Conservation (phyloP, 37 sponge, comb jelly and placozoan genomes). For the Chondrilla cf. caribensis region DNA sequence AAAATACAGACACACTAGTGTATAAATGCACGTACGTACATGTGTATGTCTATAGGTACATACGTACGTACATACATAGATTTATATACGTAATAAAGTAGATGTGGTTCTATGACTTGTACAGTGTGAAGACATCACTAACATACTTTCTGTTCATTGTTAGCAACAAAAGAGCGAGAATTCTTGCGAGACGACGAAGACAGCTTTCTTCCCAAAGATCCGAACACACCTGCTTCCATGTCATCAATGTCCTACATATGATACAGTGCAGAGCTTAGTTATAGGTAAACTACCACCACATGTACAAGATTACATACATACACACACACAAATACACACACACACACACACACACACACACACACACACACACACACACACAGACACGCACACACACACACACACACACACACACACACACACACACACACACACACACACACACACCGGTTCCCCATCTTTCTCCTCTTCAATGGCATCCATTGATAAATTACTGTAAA, state of each 20-base stretch:
- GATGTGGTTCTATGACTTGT: too few relatives aligned
- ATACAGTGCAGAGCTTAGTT: background rate
- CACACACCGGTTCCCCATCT: constrained; percentile 3
- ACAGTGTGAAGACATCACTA: too few relatives aligned
- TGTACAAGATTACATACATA: background rate
- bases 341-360: constrained; percentile 24
- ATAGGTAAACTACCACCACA: too few relatives aligned
- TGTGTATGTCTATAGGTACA: too few relatives aligned
- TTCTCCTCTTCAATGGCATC: background rate
- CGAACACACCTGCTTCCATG: constrained; percentile 60
- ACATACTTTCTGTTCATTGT: too few relatives aligned
- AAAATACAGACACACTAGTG: background rate
- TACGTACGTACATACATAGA: background rate
- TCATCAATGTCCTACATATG: constrained; percentile 63
- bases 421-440: constrained; percentile 16
- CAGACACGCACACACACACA: too few relatives aligned
- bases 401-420: too few relatives aligned
- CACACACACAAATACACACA: background rate
- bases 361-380: background rate
- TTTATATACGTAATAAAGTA: background rate
- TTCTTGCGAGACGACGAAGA: background rate
- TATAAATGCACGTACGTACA: background rate
- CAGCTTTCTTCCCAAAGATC: constrained; percentile 19
- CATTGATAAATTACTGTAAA: constrained; percentile 5
- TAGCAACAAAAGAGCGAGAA: too few relatives aligned